Conservation (phyloP, 2,797 vertebrate species). For the Hippocampus kuda region DNA sequence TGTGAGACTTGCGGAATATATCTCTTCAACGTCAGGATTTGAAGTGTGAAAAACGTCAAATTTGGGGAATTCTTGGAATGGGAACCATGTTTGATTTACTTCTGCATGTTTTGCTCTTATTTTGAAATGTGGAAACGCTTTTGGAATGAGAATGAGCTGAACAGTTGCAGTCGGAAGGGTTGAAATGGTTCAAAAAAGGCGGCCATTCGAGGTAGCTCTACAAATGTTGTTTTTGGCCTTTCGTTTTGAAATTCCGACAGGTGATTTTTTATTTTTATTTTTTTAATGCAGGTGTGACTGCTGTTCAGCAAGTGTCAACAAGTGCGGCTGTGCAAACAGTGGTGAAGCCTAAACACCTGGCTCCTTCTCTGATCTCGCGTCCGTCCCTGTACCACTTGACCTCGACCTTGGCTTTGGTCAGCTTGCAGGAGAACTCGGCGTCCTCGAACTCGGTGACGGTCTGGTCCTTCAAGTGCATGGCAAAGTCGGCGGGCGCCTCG, state of each 20-base stretch:
- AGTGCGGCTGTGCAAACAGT: too few relatives aligned
- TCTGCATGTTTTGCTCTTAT: background rate
- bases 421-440: conserved; percentile 84
- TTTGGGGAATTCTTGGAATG: too few relatives aligned
- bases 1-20: background rate
- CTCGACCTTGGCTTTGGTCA: conserved; percentile 90
- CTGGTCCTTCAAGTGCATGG: conserved; percentile 82
- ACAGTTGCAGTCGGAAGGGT: background rate
- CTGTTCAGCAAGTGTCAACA: too few relatives aligned
- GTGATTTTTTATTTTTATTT: too few relatives aligned
- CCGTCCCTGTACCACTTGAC: conserved; percentile 94
- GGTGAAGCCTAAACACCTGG: conserved; percentile 65
- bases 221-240: too few relatives aligned
- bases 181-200: background rate
- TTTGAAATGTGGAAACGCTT: too few relatives aligned
- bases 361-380: conserved; percentile 90
- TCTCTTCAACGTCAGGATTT: background rate
- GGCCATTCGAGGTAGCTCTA: too few relatives aligned
- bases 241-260: too few relatives aligned
- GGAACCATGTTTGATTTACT: too few relatives aligned
- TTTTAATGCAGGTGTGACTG: too few relatives aligned
- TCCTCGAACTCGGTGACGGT: conserved; percentile 93
- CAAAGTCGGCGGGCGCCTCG: conserved; percentile 91
- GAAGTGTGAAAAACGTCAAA: too few relatives aligned
- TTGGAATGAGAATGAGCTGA: background rate